These are phyloP conservation scores for Eurystomus glaucurus DNA, from an alignment of 2,797 vertebrate species.

Conservation along the genomic window DNA sequence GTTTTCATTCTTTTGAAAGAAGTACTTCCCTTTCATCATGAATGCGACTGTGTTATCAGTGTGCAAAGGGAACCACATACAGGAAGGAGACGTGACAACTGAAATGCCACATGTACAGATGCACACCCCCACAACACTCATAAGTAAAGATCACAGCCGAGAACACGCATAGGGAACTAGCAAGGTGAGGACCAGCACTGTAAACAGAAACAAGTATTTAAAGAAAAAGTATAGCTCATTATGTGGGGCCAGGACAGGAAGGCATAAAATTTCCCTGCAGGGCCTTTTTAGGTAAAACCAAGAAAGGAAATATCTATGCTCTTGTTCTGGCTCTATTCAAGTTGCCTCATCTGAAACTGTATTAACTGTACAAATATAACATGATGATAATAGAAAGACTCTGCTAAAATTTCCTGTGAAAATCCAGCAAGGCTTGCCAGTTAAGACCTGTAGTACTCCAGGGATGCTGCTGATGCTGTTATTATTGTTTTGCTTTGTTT, in stretches of 20 bases:
- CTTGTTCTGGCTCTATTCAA: not conserved
- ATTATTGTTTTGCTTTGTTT: not conserved
- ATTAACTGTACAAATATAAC: not conserved
- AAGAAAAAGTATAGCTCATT: not conserved
- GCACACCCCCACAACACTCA: fast-evolving
- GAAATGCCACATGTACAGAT: not conserved
- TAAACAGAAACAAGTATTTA: not conserved
- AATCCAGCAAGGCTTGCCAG: not conserved
- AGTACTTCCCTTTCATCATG: not conserved
- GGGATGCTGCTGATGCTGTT: not conserved
- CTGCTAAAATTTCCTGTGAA: not conserved
- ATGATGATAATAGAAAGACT: not conserved
- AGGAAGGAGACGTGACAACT: not conserved
- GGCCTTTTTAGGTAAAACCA: not conserved
- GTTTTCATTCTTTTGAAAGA: not conserved
- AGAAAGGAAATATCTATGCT: not conserved
- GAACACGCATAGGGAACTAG: not conserved
- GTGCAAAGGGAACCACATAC: not conserved
- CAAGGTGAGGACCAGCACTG: not conserved
- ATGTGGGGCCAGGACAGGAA: not conserved
- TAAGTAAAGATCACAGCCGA: not conserved
- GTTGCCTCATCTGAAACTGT: not conserved
- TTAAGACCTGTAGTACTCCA: not conserved
- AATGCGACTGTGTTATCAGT: not conserved
- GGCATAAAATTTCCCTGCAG: not conserved